Conservation (phyloP, 2,797 vertebrate genomes). For the Characodon lateralis region DNA sequence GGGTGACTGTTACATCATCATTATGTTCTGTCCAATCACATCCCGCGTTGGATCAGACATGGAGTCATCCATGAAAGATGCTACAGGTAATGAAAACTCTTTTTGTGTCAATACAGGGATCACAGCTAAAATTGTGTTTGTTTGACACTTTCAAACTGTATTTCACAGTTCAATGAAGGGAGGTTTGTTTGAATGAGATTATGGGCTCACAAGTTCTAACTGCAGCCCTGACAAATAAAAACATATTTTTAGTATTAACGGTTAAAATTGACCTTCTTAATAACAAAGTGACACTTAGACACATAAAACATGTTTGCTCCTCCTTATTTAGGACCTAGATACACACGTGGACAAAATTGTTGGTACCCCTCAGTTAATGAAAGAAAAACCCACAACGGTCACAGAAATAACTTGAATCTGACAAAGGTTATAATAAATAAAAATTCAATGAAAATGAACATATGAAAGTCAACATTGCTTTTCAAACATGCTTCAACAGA, state of each 20-base stretch:
- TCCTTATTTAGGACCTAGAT: neutral
- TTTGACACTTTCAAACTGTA: neutral
- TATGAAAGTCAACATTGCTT: too few relatives aligned
- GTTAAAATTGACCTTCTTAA: neutral
- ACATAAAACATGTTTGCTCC: neutral
- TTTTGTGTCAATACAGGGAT: neutral
- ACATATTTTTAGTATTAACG: neutral
- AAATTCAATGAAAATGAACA: too few relatives aligned
- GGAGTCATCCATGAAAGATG: neutral
- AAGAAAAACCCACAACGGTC: too few relatives aligned
- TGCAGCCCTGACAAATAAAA: too few relatives aligned
- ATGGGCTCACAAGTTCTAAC: neutral
- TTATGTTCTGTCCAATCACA: constrained; percentile 10
- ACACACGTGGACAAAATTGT: too few relatives aligned
- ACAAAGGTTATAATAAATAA: too few relatives aligned
- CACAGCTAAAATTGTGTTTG: too few relatives aligned
- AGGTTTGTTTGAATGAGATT: neutral
- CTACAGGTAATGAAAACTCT: neutral
- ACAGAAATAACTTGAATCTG: too few relatives aligned
- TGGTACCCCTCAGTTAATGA: too few relatives aligned
- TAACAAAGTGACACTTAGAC: neutral
- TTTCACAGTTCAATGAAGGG: neutral
- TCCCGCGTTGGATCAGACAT: neutral
- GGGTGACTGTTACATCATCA: neutral
- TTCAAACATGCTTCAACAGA: too few relatives aligned